phyloP scores from a whole-genome alignment of 2,113 vertebrate species.

The Barbus barbus region DNA sequence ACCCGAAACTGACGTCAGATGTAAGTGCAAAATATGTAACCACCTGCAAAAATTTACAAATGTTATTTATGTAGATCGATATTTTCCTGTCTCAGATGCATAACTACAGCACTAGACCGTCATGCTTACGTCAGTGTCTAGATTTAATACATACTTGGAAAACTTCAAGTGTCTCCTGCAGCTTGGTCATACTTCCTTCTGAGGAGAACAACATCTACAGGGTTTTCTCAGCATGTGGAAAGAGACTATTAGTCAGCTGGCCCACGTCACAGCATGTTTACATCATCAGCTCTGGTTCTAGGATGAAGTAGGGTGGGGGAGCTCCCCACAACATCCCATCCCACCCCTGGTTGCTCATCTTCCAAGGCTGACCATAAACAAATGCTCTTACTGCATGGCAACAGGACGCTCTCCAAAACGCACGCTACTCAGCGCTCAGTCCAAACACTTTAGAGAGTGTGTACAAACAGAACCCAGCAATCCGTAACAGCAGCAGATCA shows the following conservation, averaged over 20 bases:
- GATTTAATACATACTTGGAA: slow-evolving; percentile 3
- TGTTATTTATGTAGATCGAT: neutral
- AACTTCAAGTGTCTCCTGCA: slow-evolving; percentile 10
- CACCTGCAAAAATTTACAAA: neutral
- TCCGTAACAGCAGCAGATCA: slow-evolving; percentile 45
- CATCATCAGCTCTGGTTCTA: slow-evolving; percentile 42
- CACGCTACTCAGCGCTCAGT: slow-evolving; percentile 45
- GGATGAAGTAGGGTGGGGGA: slow-evolving; percentile 25
- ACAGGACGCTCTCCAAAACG: slow-evolving; percentile 44
- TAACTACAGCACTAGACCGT: slow-evolving; percentile 11
- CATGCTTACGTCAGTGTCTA: neutral
- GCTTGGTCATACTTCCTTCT: neutral
- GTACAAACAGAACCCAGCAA: slow-evolving; percentile 50
- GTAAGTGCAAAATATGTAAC: neutral
- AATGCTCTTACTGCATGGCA: slow-evolving; percentile 46
- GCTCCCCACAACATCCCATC: slow-evolving; percentile 35
- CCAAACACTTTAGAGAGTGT: slow-evolving; percentile 57
- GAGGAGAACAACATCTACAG: slow-evolving; percentile 32
- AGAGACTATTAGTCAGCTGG: slow-evolving; percentile 56
- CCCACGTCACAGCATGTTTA: slow-evolving; percentile 55
- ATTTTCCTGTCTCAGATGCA: neutral
- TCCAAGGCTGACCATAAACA: slow-evolving; percentile 44
- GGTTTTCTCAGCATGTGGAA: slow-evolving; percentile 51
- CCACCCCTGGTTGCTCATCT: neutral
- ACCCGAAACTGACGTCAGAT: neutral